Evolutionary conservation across 2,113 vertebrate species (phyloP).

Genomic region (Coryphaenoides rupestris): DNA sequence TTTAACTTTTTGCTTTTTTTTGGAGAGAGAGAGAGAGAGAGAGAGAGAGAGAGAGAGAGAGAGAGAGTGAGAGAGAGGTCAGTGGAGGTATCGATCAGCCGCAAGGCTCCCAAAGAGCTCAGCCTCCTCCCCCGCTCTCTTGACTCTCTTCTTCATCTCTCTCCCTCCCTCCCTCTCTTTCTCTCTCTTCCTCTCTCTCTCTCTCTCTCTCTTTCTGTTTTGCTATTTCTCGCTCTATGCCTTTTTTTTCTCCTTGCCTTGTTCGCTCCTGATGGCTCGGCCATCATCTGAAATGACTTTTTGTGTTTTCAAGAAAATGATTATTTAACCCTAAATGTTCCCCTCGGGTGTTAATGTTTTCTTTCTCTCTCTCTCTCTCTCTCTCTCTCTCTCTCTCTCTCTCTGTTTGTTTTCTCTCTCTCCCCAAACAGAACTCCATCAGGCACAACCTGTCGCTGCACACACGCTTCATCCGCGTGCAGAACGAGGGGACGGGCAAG

Average conservation of each 20-base stretch:
- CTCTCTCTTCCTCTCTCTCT: constrained; percentile 15
- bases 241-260: constrained; percentile 18
- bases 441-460: constrained; percentile 96
- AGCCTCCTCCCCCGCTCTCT: constrained; percentile 40
- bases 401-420: constrained; percentile 31
- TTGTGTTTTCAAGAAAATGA: constrained; percentile 51
- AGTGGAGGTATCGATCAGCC: constrained; percentile 66
- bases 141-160: background rate
- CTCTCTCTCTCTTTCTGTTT: constrained; percentile 37
- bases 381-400: constrained; percentile 5
- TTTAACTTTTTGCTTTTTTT: constrained; percentile 25
- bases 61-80: constrained; percentile 33
- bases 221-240: constrained; percentile 39
- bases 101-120: constrained; percentile 41
- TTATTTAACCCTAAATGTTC: constrained; percentile 53
- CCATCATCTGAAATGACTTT: constrained; percentile 48
- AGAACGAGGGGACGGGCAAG: constrained; percentile 95
- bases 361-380: constrained; percentile 9
- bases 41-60: constrained; percentile 27
- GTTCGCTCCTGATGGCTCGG: constrained; percentile 40
- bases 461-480: constrained; percentile 94
- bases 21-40: constrained; percentile 34
- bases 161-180: constrained; percentile 29
- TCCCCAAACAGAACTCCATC: constrained; percentile 87
- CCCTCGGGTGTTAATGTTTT: constrained; percentile 35